Base-by-base conservation (phyloP, 2,797 vertebrate genomes). In the Onychomys torridus region DNA sequence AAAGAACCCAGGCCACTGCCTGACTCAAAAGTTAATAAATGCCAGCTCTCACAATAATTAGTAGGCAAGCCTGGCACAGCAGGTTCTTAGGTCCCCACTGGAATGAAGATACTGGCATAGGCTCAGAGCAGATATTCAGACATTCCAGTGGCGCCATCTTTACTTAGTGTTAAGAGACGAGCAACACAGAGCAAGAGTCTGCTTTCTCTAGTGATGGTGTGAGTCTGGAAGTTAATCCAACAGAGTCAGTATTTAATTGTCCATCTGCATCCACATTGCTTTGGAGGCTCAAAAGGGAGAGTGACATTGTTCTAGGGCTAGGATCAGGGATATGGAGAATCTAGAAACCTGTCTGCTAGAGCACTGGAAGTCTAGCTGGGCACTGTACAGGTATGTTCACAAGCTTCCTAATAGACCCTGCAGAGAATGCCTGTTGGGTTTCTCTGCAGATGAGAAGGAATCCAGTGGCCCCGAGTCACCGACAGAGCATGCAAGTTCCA, bases 251-350 rank as follows among this genome's bases (percentile, higher is more conserved):
- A 65, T 77, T 89, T n/a, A 90, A 86, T 40, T 37, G 14, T 46
- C 69, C 37, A 25, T 40, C 69, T 87, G 14, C 59, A 63, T 77
- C 65, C 65, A 90, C 19, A 46, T 16, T 96, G 65, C 46, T 89
- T 75, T 57, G 29, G n/a, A 63, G 17, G 75, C 78, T 89, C 89
- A 77, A 49, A 57, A 25, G 49, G 65, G 76, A 96, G 52, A 46
- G 19, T 63, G 93, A 71, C 55, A 29, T 82, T 94, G 95, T 81
- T 91, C 84, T 90, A 85, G 52, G 75, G 40, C 73, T 29, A 90
- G 65, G 34, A 19, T 57, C 10, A 59, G 71, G 46, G n/a, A 8
- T 12, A 13, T 84, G 59, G 63, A 12, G 89, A 52, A 34, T 73
- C 57, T 83, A 52, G 40, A 87, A 96, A 52, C 78, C 73, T 71